Percentiles rank a stretch among this genome's conserved stretches.
phyloP scores from a whole-genome alignment of 2,888 invertebrate species.

The Ypsolopha sequella region DNA sequence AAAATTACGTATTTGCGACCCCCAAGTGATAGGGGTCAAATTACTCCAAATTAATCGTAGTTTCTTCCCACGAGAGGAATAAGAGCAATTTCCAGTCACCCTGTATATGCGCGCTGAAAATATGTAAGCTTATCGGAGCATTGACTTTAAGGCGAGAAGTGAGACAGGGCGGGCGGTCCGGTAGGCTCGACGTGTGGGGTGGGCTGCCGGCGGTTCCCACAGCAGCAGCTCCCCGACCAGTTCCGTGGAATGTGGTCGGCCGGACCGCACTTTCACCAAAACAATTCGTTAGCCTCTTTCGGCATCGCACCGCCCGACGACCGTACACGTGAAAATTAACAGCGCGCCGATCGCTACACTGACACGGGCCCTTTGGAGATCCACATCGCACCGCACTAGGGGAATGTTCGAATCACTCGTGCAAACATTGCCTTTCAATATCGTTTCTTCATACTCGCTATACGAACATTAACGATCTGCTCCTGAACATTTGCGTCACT shows the following conservation, averaged over 20 bases:
- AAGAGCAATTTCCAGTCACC: no score
- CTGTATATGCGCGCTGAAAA: no score
- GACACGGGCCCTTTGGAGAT: conserved; percentile 38
- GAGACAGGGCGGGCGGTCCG: conserved; percentile 21
- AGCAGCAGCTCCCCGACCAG: conserved; percentile 66
- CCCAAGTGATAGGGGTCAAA: no score
- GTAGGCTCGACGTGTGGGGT: conserved; percentile 50
- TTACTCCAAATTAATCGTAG: no score
- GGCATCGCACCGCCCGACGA: conserved; percentile 49
- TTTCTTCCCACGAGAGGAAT: no score
- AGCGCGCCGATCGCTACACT: conserved; percentile 50
- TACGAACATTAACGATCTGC: no score
- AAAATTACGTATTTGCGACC: no score
- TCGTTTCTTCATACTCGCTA: background rate
- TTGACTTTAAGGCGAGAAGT: conserved; percentile 7
- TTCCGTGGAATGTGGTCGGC: conserved; percentile 67
- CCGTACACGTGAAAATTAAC: conserved; percentile 62
- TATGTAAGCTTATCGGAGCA: no score
- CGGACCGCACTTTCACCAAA: conserved; percentile 71
- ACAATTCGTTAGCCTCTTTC: conserved; percentile 70
- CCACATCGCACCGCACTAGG: conserved; percentile 19
- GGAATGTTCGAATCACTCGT: background rate
- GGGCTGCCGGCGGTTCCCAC: conserved; percentile 67
- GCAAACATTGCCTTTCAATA: background rate
- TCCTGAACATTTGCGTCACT: no score